These are phyloP conservation scores for Mythimna albipuncta DNA, from an alignment of 2,888 invertebrate species.

Conservation along the genomic window DNA sequence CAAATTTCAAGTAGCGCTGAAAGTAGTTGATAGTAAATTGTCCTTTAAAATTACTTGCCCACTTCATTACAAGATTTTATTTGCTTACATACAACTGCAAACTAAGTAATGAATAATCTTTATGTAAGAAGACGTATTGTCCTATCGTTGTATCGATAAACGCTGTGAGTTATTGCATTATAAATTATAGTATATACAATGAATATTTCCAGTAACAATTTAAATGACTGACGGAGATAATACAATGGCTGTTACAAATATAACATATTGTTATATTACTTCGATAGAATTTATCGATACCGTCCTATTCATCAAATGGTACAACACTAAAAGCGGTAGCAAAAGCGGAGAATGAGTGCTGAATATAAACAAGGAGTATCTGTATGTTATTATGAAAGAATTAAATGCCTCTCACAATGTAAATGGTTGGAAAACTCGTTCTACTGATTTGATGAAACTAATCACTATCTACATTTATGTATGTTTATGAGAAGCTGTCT, in stretches of 20 bases:
- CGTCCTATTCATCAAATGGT: neutral
- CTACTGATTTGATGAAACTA: conserved; percentile 13
- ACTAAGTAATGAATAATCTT: neutral
- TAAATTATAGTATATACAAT: neutral
- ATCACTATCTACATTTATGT: neutral
- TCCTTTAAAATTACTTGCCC: neutral
- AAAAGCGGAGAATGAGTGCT: conserved; percentile 67
- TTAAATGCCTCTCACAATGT: conserved; percentile 31
- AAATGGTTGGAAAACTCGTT: conserved; percentile 8
- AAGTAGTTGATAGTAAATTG: conserved; percentile 15
- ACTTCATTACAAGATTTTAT: neutral
- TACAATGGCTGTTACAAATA: neutral
- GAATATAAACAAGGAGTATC: conserved; percentile 71
- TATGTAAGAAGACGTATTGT: neutral
- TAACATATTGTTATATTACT: neutral
- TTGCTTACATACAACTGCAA: neutral
- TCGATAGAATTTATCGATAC: conserved; percentile 39
- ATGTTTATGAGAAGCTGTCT: neutral
- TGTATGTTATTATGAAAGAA: conserved; percentile 56
- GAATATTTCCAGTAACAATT: conserved; percentile 17
- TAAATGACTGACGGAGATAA: conserved; percentile 6
- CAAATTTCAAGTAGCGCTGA: neutral
- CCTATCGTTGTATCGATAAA: conserved; percentile 25
- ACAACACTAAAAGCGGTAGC: conserved; percentile 41
- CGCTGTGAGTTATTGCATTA: neutral